Base-by-base conservation (phyloP, 2,113 vertebrate species). In the Gavia stellata region DNA sequence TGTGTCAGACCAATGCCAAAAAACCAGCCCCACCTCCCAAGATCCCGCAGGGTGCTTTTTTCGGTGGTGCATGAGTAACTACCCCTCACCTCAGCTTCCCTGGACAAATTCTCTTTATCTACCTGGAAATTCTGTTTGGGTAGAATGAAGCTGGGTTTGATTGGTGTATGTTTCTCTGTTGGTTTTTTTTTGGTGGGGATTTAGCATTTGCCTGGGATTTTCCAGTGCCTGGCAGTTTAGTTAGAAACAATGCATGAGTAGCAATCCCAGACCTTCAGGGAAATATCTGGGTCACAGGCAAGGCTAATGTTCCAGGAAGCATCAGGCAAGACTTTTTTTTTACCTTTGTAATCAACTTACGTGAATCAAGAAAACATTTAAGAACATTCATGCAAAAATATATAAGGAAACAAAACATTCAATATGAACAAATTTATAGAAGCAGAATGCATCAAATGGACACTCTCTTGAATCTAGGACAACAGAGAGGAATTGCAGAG, bases 21-120 rank as follows among this genome's bases (percentile, higher is more conserved):
- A 40, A 77, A 65, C 33, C 2, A 0, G 3, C 2, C 6, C 3
- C 23, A 24, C 7, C 14, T 47, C 28, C 14, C 2, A 6, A 26
- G 31, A 71, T 40, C 10, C 12, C 3, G 0, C 25, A 33, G 29
- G 16, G 5, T 59, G 24, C 4, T 84, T 9, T 83, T 86, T 81
- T 68, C 42, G 50, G 24, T 25, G 15, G 2, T 50, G 33, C 23
- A 4, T 23, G 8, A 36, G 14, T 31, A 58, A 75, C 5, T 7
- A 19, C 4, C 10, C 16, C 47, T 42, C 7, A 3, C 23, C 19
- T 67, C n/a, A 44, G 11, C 24, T 74, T 20, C 36, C 44, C 6
- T 26, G 23, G 65, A 44, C 26, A 58, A 2, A 4, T 44, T 7
- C 17, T 63, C 14, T 59, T 34, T 45, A 59, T 28, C 12, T 53